Evolutionary conservation across 2,113 vertebrate species (phyloP), one percentile per base, ranked within the genome.

Genomic region (Octodon degus): DNA sequence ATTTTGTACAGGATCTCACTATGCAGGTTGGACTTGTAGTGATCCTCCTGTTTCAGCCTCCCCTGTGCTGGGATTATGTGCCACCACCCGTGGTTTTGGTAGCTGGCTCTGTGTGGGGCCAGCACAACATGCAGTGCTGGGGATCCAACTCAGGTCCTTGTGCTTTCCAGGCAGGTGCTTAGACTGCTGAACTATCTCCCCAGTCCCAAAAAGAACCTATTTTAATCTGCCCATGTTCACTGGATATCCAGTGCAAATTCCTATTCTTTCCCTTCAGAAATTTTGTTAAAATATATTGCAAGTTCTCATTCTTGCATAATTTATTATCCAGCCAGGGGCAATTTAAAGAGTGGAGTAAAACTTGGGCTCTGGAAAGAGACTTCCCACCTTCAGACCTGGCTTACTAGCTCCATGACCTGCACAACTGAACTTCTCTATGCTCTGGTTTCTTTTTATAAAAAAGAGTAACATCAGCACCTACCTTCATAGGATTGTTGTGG

Each of bases 251-350:
- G 34, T 65, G 27, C 50, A 92, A 77, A 85, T 34, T 92, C 37
- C 65, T 2, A 81, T 40, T 84, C 32, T 81, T 65, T 95, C 24
- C 13, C 0, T 30, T 63, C 27, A 89, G 77, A 96, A 86, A 24
- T 25, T 90, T 79, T 81, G 43, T 37, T 74, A 86, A 91, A 96
- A 94, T 32, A 86, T 2, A 85, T 79, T 83, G 60, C 1, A 92
- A 37, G 58, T 74, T 94, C 74, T 92, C 55, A 43, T 40, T 50
- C 34, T 74, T 65, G n/a, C 77, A 87, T 0, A 86, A 27, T 50
- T 94, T 55, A 67, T 77, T 83, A 60, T 25, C 12, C 9, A 89
- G 40, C 37, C 32, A 34, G 30, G 80, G 47, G 55, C 11, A 32
- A 19, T 62, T 20, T 86, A 32, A 43, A 90, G 40, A 53, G 55